Percentiles rank a stretch among this genome's conserved stretches.
Evolutionary conservation across 2,888 invertebrate genomes (phyloP).

Genomic region (Belgica antarctica): DNA sequence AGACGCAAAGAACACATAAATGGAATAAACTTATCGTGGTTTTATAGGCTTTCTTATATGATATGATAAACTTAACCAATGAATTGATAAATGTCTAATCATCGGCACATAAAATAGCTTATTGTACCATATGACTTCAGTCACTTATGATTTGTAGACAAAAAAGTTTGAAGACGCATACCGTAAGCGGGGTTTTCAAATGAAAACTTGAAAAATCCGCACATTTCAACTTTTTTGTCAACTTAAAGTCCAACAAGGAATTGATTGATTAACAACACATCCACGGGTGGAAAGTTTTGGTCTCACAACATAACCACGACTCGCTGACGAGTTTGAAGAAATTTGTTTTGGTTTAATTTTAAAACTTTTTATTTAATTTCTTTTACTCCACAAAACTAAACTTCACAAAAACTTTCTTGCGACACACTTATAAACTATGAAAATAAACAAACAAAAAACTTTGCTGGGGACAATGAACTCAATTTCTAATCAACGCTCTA

Average conservation of each 20-base stretch:
- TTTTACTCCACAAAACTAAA: slow-evolving; percentile 19
- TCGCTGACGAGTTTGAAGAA: no score
- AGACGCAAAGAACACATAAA: slow-evolving; percentile 14
- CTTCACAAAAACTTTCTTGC: not conserved
- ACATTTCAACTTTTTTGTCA: no score
- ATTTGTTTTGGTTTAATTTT: not conserved
- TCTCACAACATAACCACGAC: no score
- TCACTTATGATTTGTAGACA: no score
- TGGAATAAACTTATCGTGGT: slow-evolving; percentile 15
- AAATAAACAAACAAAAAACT: not conserved
- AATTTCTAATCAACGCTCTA: slow-evolving; percentile 42
- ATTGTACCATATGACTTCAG: not conserved
- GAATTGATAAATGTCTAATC: slow-evolving; percentile 14
- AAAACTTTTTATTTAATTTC: not conserved
- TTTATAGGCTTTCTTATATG: slow-evolving; percentile 14
- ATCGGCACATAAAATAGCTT: slow-evolving; percentile 35
- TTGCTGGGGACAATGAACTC: slow-evolving; percentile 32
- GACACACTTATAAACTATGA: not conserved
- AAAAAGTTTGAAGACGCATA: no score
- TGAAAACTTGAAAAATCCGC: no score
- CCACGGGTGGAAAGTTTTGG: no score
- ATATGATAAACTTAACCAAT: slow-evolving; percentile 17
- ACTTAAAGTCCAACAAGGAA: no score
- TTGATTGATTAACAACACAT: no score
- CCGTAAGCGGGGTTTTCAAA: no score